phyloP scores from a whole-genome alignment of 2,888 invertebrate genomes.

The Lepidocyrtoides sp. region DNA sequence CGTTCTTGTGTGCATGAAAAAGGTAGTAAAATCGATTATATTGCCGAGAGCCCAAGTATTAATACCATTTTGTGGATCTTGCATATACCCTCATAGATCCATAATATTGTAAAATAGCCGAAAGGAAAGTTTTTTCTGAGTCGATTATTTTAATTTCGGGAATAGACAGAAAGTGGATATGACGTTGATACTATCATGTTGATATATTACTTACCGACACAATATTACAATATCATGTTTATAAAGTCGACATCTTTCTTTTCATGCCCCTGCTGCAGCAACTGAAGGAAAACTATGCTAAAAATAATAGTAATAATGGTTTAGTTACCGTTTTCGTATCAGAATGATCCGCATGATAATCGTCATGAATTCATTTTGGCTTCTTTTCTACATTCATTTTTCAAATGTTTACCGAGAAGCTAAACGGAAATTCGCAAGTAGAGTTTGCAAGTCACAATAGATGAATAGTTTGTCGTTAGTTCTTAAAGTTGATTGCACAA shows the following conservation, averaged over 20 bases:
- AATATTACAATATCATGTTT: slow-evolving; percentile 9
- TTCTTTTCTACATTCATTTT: background rate
- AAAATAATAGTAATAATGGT: background rate
- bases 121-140: slow-evolving; percentile 42
- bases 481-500: background rate
- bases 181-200: background rate
- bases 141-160: slow-evolving; percentile 39
- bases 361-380: background rate
- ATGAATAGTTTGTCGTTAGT: background rate
- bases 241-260: background rate
- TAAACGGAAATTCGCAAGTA: background rate
- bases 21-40: slow-evolving; percentile 26
- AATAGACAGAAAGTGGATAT: slow-evolving; percentile 6
- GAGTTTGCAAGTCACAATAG: background rate
- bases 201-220: background rate
- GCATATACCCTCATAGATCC: background rate
- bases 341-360: background rate
- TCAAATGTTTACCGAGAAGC: background rate
- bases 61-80: slow-evolving; percentile 1
- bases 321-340: background rate
- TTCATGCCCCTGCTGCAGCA: background rate
- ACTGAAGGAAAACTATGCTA: background rate
- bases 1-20: background rate
- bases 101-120: slow-evolving; percentile 26
- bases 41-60: slow-evolving; percentile 12